These are phyloP conservation scores for Papilio demoleus DNA, from an alignment of 2,888 invertebrate species.

Conservation along the genomic window DNA sequence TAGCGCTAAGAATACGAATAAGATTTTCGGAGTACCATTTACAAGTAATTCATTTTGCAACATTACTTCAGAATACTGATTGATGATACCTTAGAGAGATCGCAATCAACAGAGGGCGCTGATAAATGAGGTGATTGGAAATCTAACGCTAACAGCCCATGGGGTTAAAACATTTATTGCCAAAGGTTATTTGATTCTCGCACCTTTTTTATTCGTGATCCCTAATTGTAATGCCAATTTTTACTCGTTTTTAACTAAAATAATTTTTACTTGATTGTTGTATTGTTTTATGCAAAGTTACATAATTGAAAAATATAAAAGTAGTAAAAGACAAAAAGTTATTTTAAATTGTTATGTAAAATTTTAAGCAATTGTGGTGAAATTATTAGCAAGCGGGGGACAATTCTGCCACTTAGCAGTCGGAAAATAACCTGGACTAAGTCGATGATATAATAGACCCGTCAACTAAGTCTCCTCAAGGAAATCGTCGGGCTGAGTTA, in stretches of 20 bases:
- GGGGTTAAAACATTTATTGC: constrained; percentile 31
- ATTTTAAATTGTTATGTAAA: no score
- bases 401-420: background rate
- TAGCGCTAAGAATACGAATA: no score
- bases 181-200: constrained; percentile 28
- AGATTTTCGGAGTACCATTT: background rate
- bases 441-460: background rate
- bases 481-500: background rate
- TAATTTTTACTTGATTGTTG: no score
- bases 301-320: no score
- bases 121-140: constrained; percentile 37
- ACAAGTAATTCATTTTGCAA: background rate
- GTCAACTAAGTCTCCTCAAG: background rate
- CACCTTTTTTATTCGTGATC: constrained; percentile 22
- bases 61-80: constrained; percentile 28
- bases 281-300: no score
- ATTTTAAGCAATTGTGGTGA: no score
- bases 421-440: background rate
- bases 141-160: constrained; percentile 26
- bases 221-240: background rate
- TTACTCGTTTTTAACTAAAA: no score
- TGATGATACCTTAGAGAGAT: constrained; percentile 22
- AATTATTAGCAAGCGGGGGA: no score
- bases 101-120: constrained; percentile 30
- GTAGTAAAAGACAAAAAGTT: no score